Evolutionary conservation across 1,140 invertebrate species (phyloP).

Genomic region (Drosophila melanica): DNA sequence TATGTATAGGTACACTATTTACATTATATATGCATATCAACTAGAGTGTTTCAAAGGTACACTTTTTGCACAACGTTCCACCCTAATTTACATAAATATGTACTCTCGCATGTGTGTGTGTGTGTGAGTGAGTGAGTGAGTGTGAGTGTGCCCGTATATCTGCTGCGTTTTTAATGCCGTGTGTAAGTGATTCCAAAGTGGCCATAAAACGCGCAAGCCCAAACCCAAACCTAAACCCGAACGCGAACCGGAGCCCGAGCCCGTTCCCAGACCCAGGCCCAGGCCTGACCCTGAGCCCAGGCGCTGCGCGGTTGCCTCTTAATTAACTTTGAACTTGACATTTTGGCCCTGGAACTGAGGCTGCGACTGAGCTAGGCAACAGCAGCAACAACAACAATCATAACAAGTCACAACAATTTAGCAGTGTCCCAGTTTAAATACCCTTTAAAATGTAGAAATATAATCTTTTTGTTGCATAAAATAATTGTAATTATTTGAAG

Average conservation of each 20-base stretch:
- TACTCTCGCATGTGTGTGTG: background rate
- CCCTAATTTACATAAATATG: slow-evolving; percentile 30
- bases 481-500: too few relatives aligned
- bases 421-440: background rate
- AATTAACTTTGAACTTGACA: slow-evolving; percentile 81
- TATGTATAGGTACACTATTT: background rate
- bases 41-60: background rate
- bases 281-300: slow-evolving; percentile 13
- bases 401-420: background rate
- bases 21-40: slow-evolving; percentile 5
- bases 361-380: background rate
- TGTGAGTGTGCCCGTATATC: slow-evolving; percentile 39
- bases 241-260: slow-evolving; percentile 8
- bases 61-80: slow-evolving; percentile 4
- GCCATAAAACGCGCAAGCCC: slow-evolving; percentile 49
- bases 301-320: slow-evolving; percentile 33
- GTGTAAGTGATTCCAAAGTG: slow-evolving; percentile 69
- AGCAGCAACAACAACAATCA: slow-evolving; percentile 11
- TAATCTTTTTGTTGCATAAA: too few relatives aligned
- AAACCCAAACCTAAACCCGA: background rate
- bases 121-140: slow-evolving; percentile 5
- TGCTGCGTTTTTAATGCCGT: slow-evolving; percentile 40
- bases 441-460: background rate
- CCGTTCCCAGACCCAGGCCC: background rate
- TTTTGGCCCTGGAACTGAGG: slow-evolving; percentile 51